Percentiles rank a stretch among this genome's conserved stretches.
Conservation (phyloP, 1,140 invertebrate genomes). For the Gyrodactylus bullatarudis region DNA sequence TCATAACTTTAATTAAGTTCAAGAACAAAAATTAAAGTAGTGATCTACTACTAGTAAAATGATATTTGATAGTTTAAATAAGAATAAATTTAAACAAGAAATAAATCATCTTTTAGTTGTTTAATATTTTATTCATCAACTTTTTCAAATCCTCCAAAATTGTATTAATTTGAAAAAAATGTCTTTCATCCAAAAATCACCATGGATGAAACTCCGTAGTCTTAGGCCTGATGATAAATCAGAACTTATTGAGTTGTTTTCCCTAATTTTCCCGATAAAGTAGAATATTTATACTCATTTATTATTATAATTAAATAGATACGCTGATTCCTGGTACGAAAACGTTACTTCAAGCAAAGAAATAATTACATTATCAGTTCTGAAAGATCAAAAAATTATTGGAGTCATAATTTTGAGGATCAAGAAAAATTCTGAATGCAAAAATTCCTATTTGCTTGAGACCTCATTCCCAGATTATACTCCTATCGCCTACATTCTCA, state of each 20-base stretch:
- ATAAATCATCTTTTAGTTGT: too few species aligned
- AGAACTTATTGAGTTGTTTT: neutral
- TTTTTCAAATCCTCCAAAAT: too few species aligned
- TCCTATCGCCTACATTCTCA: neutral
- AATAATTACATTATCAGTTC: neutral
- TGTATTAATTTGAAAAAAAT: too few species aligned
- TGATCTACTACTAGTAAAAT: too few species aligned
- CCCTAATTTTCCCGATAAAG: neutral
- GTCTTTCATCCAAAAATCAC: too few species aligned
- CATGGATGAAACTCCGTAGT: neutral
- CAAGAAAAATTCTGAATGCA: neutral
- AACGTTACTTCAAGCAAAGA: neutral
- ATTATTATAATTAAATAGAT: too few species aligned
- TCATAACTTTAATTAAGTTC: neutral
- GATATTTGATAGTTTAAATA: too few species aligned
- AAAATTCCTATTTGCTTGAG: neutral
- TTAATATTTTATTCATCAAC: too few species aligned
- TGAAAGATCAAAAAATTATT: neutral
- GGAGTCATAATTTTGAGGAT: neutral
- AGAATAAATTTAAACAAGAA: too few species aligned
- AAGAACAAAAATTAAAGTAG: too few species aligned
- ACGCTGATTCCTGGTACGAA: neutral
- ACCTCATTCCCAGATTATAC: neutral
- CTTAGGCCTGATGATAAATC: neutral
- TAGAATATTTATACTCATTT: too few species aligned